Base-by-base conservation (phyloP, 2,113 vertebrate genomes). In the Boulengeromyrus knoepffleri region DNA sequence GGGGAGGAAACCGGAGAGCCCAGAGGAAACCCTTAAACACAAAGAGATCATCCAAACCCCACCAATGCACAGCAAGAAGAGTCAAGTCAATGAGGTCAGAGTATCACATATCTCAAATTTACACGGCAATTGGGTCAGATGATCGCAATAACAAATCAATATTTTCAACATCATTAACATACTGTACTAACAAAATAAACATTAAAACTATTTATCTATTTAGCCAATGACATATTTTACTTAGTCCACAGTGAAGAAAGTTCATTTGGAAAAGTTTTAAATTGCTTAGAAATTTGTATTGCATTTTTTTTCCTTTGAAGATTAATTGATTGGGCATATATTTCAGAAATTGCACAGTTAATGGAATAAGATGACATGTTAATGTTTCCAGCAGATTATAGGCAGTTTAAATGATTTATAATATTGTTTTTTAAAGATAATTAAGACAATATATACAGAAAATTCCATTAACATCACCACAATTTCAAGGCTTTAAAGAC, bases 361-460 rank as follows among this genome's bases (percentile, higher is more conserved):
- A 90, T 92, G 91, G 89, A 3, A 45, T 91, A 89, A 90, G 88
- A 91, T 90, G 89, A 93, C 91, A 90, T 88, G 87, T 91, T 91
- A 89, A 90, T 80, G 56, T 90, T 90, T 91, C 90, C 91, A 90
- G 90, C 90, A 91, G 90, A 91, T 91, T 52, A 90, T 31, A 36
- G 90, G 90, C 77, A 83, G 50, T 77, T 89, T 83, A 88, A 89
- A 90, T 93, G 87, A 92, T 92, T 93, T 92, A 92, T 89, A 17
- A 74, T 90, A 88, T 91, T 90, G 91, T 89, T 92, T 93, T 92
- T 70, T 31, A 8, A 80, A 80, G 74, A 80, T 80, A 42, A 19
- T 42, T 80, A 42, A 42, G 74, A 77, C 27, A 39, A 77, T 77
- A 39, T 5, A 39, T 77, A 39, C 70, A 77, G 31, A 39, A 77